These are phyloP conservation scores for Protaetia brevitarsis DNA, from an alignment of 1,140 invertebrate species.

Conservation along the genomic window DNA sequence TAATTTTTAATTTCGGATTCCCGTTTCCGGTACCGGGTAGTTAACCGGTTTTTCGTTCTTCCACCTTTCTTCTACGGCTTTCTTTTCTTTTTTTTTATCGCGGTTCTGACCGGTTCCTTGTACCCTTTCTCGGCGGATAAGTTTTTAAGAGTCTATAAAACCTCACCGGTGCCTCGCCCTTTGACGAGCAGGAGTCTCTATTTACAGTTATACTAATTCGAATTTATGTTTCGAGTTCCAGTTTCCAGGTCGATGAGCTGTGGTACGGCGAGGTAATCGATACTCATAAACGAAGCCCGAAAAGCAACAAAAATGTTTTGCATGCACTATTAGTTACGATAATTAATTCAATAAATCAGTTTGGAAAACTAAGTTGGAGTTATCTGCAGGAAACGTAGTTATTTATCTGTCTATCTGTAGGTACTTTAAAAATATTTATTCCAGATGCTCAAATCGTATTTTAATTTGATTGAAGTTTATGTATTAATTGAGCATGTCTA, in stretches of 20 bases:
- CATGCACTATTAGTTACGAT: conserved; percentile 9
- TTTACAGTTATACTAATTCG: conserved; percentile 18
- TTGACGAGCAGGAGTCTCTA: conserved; percentile 1
- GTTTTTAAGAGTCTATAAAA: conserved; percentile 17
- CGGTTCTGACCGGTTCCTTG: not conserved
- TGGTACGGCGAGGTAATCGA: not conserved
- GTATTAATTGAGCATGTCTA: no score
- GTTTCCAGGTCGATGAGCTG: not conserved
- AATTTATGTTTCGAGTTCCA: conserved; percentile 6
- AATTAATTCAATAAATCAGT: conserved; percentile 1
- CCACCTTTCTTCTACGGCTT: not conserved
- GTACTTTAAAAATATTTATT: no score
- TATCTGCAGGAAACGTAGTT: no score
- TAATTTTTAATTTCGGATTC: conserved; percentile 17
- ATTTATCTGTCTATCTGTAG: no score
- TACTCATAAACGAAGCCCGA: not conserved
- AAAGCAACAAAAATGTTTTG: conserved; percentile 13
- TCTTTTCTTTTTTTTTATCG: not conserved
- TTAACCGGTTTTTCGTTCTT: not conserved
- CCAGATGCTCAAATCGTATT: no score
- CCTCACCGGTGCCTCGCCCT: not conserved
- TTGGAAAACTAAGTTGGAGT: no score
- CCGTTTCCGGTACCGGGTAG: not conserved
- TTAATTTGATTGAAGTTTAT: no score
- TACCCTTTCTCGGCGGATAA: not conserved